Evolutionary conservation across 2,888 invertebrate species (phyloP).

Genomic region (Agrotis segetum): DNA sequence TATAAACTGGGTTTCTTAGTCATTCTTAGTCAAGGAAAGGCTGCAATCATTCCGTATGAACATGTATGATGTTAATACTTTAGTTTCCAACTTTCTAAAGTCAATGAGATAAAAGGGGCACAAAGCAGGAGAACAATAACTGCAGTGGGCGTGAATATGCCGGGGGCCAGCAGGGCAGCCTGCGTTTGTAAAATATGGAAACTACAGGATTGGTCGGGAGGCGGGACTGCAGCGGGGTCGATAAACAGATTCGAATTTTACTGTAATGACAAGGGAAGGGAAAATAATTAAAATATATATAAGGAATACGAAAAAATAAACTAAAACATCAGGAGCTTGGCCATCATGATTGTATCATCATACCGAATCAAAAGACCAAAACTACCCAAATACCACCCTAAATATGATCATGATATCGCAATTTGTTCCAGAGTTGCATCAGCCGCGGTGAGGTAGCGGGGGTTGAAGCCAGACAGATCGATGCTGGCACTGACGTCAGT

Average conservation of each 20-base stretch:
- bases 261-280: background rate
- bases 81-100: constrained; percentile 33
- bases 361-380: background rate
- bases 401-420: constrained; percentile 39
- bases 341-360: background rate
- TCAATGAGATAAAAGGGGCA: constrained; percentile 32
- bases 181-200: constrained; percentile 22
- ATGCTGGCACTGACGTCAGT: constrained; percentile 84
- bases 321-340: background rate
- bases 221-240: constrained; percentile 43
- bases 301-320: background rate
- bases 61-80: constrained; percentile 25
- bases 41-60: constrained; percentile 12
- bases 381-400: background rate
- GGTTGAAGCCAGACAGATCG: constrained; percentile 84
- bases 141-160: constrained; percentile 30
- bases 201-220: constrained; percentile 44
- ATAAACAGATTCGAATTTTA: constrained; percentile 18
- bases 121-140: constrained; percentile 26
- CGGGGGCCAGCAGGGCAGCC: background rate
- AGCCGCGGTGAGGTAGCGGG: constrained; percentile 73
- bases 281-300: background rate
- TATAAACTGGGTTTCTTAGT: constrained; percentile 28
- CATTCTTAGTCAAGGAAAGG: constrained; percentile 7
- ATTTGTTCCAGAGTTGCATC: constrained; percentile 79